Evolutionary conservation across 2,113 vertebrate species (phyloP).

Genomic region (Oryzias curvinotus): DNA sequence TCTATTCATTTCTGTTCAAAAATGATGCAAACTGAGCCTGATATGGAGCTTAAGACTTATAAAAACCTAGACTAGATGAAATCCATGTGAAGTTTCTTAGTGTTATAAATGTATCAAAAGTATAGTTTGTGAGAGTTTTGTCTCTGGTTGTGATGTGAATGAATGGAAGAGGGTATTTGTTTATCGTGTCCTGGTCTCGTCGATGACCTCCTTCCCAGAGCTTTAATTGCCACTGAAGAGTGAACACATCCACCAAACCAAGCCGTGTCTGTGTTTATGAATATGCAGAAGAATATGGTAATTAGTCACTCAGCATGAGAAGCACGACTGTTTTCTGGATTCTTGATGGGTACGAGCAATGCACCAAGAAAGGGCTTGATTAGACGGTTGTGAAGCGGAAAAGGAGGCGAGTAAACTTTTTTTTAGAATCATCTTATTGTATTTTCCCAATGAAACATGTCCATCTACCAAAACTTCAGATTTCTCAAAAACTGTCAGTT

Average conservation of each 20-base stretch:
- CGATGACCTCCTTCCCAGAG: slow-evolving; percentile 29
- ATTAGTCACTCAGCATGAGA: slow-evolving; percentile 17
- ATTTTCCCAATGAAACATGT: no score
- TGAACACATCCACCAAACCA: neutral
- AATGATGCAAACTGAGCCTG: no score
- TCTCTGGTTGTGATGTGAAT: slow-evolving; percentile 9
- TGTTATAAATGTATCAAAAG: slow-evolving; percentile 19
- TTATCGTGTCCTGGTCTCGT: slow-evolving; percentile 17
- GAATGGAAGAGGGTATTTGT: slow-evolving; percentile 25
- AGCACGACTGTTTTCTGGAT: neutral
- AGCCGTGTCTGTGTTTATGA: slow-evolving; percentile 10
- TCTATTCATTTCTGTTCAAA: no score
- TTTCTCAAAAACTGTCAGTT: no score
- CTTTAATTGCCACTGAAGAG: slow-evolving; percentile 20
- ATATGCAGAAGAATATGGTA: slow-evolving; percentile 23
- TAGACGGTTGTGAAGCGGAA: neutral
- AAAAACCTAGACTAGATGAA: neutral
- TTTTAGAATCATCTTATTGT: neutral
- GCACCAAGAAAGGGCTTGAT: neutral
- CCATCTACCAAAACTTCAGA: no score
- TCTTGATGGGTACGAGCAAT: neutral
- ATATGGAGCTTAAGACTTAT: no score
- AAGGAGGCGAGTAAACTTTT: neutral
- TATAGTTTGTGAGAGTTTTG: slow-evolving; percentile 6
- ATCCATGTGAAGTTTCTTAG: slow-evolving; percentile 3